Percentiles rank a stretch among this genome's conserved stretches.
phyloP scores from a whole-genome alignment of 2,797 vertebrate genomes.

The Sternarchorhynchus goeldii region DNA sequence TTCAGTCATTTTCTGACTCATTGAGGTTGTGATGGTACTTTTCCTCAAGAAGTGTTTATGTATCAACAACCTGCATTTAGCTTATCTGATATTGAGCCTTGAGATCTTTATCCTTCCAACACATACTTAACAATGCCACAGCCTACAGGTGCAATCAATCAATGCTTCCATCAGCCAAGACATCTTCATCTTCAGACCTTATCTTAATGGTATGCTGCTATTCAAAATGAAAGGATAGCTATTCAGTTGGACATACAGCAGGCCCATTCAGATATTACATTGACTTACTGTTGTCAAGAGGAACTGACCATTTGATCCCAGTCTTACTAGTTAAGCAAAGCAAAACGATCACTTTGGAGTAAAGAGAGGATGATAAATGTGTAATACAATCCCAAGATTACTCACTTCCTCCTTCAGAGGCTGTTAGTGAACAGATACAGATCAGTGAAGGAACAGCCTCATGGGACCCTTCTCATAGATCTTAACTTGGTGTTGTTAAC shows the following conservation, averaged over 20 bases:
- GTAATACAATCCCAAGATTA: too few species aligned
- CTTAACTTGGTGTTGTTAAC: too few species aligned
- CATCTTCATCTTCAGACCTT: conserved; percentile 73
- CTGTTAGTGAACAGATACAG: too few species aligned
- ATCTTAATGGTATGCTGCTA: conserved; percentile 71
- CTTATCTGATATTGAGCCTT: conserved; percentile 61
- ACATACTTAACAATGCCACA: conserved; percentile 55
- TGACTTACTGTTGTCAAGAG: background rate
- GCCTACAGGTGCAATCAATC: conserved; percentile 71
- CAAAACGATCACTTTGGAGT: too few species aligned
- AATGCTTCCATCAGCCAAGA: conserved; percentile 67
- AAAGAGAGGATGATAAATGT: too few species aligned
- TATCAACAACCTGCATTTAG: conserved; percentile 64
- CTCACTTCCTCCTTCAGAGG: too few species aligned
- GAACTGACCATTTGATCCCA: too few species aligned
- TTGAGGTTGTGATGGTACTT: conserved; percentile 47
- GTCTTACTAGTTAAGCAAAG: too few species aligned
- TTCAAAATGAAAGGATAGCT: conserved; percentile 60
- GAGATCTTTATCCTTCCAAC: conserved; percentile 46
- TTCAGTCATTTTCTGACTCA: conserved; percentile 47
- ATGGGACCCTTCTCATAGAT: too few species aligned
- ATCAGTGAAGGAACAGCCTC: too few species aligned
- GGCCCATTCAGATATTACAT: conserved; percentile 56
- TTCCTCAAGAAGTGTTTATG: conserved; percentile 56
- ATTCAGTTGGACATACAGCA: conserved; percentile 39